Conservation (phyloP, 2,888 invertebrate species). For the Parthenolecanium corni region DNA sequence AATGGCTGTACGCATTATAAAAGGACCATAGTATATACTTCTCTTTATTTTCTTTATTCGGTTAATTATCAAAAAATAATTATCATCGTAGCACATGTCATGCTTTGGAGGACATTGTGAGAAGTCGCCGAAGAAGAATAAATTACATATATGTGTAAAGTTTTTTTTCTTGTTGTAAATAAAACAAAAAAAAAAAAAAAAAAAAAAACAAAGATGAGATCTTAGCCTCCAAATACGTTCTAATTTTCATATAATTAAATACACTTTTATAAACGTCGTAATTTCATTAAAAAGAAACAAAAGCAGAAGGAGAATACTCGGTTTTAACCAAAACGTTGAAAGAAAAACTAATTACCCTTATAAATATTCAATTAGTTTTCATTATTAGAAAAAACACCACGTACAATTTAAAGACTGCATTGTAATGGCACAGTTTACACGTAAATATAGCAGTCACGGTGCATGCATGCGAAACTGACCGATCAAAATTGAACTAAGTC, state of each 20-base stretch:
- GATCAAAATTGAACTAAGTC: too few relatives aligned
- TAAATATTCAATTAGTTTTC: conserved; percentile 29
- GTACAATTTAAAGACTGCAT: conserved; percentile 6
- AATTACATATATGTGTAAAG: neutral
- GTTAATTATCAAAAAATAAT: conserved; percentile 18
- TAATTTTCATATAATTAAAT: conserved; percentile 29
- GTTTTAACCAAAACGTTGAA: conserved; percentile 21
- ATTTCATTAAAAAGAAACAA: conserved; percentile 14
- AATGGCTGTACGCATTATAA: too few relatives aligned
- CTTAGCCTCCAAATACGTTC: conserved; percentile 26
- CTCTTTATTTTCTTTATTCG: neutral
- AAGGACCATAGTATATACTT: too few relatives aligned
- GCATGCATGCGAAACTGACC: too few relatives aligned
- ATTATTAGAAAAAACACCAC: conserved; percentile 21
- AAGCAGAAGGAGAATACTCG: conserved; percentile 10
- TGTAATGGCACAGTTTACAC: conserved; percentile 13
- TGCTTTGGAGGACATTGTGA: conserved; percentile 29
- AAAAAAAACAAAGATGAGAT: conserved; percentile 29
- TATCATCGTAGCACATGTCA: conserved; percentile 28
- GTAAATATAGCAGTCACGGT: neutral
- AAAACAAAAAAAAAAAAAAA: too few relatives aligned
- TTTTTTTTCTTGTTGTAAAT: too few relatives aligned
- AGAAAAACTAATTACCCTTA: conserved; percentile 29
- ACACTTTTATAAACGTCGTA: conserved; percentile 28
- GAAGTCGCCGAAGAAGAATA: conserved; percentile 24